phyloP scores from a whole-genome alignment of 2,888 invertebrate genomes.

The Aricia artaxerxes region DNA sequence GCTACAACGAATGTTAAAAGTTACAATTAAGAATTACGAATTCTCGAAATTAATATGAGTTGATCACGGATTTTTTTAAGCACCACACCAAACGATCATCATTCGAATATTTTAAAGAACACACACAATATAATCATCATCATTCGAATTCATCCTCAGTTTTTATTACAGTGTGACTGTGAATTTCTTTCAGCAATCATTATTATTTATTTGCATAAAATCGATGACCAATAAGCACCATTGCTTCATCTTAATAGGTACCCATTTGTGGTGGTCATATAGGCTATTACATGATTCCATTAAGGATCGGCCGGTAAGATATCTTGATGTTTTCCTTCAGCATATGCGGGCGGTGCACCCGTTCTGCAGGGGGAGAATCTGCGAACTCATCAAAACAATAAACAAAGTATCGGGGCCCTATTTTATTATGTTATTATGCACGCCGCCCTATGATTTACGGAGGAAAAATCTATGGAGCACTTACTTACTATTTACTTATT shows the following conservation, averaged over 20 bases:
- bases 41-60: neutral
- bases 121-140: too few relatives aligned
- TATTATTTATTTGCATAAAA: neutral
- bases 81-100: too few relatives aligned
- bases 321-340: slow-evolving; percentile 55
- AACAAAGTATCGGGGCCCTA: slow-evolving; percentile 78
- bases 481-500: too few relatives aligned
- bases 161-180: too few relatives aligned
- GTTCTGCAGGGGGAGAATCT: slow-evolving; percentile 59
- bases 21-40: neutral
- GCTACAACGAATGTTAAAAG: neutral
- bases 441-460: slow-evolving; percentile 76
- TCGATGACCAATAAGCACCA: neutral
- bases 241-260: neutral
- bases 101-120: too few relatives aligned
- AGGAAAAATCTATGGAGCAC: slow-evolving; percentile 48
- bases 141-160: too few relatives aligned
- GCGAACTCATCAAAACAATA: slow-evolving; percentile 81
- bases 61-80: too few relatives aligned
- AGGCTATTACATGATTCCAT: neutral
- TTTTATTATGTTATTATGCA: slow-evolving; percentile 79
- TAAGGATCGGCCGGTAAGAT: slow-evolving; percentile 29
- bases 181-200: too few relatives aligned
- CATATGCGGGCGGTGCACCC: slow-evolving; percentile 66
- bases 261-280: neutral